A percentile compares a stretch with the other conserved stretches of the same genome.
These are phyloP conservation scores for Tyrophagus putrescentiae DNA, from an alignment of 1,140 invertebrate genomes.

Conservation along the genomic window DNA sequence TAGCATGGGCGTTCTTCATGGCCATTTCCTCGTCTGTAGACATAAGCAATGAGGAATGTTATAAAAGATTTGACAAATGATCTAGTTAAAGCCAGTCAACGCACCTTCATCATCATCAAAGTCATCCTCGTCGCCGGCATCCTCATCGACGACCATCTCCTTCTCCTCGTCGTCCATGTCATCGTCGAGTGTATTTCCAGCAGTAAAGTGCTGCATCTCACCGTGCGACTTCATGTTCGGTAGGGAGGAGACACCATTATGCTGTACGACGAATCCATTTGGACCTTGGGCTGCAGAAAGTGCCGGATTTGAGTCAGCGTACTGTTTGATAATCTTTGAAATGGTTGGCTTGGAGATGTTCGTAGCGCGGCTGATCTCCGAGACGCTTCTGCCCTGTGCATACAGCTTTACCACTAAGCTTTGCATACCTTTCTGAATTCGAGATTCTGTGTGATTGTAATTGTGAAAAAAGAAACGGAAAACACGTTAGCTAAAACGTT, in stretches of 20 bases:
- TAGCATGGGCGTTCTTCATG: no score
- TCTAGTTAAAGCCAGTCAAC: not conserved
- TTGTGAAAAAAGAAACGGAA: not conserved
- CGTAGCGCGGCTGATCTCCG: not conserved
- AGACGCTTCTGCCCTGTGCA: not conserved
- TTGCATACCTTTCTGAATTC: constrained; percentile 15
- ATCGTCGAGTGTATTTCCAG: not conserved
- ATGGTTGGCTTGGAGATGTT: not conserved
- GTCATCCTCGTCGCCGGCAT: not conserved
- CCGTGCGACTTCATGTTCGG: no score
- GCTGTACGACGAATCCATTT: constrained; percentile 4
- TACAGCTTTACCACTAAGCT: not conserved
- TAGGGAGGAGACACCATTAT: no score
- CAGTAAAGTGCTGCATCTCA: not conserved
- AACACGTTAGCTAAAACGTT: not conserved
- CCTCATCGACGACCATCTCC: constrained; percentile 12
- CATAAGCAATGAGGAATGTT: not conserved
- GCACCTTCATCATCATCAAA: not conserved
- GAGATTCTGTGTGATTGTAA: constrained; percentile 1
- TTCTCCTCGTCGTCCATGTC: constrained; percentile 11
- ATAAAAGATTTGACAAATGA: not conserved
- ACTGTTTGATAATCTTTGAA: not conserved
- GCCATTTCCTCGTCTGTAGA: not conserved
- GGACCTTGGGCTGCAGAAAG: constrained; percentile 9
- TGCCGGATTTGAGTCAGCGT: constrained; percentile 5